Evolutionary conservation across 2,113 vertebrate species (phyloP), one percentile per base, ranked within the genome.

Genomic region (Ivindomyrus marchei): DNA sequence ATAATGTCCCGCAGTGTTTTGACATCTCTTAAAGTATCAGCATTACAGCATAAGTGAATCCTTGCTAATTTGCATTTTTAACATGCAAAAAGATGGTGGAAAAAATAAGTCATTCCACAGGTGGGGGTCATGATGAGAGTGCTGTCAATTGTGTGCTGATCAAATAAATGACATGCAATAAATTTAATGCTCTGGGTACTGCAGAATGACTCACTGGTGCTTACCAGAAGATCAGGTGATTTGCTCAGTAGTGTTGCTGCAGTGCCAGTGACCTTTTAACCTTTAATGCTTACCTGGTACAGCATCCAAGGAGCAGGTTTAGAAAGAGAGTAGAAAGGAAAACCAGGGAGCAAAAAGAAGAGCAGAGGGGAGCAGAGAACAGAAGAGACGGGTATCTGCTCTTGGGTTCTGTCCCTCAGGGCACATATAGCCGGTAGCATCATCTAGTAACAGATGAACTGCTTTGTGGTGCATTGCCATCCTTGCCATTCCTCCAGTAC

Each of bases 121-220:
- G 74, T 13, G 74, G 74, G 13, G 70, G 70, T 77, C 70, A 77
- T 42, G 70, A 77, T 39, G 42, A 80, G 74, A 80, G 83, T 85
- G 83, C 83, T 85, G 83, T 49, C 74, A 80, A 85, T 85, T 47
- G 46, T 49, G 42, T 85, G 83, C 83, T n/a, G 3, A 45, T 87
- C 85, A 87, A 52, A 87, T 87, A 46, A n/a, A n/a, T 87, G 85
- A 49, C 49, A 31, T 7, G n/a, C n/a, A 87, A 46, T 87, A 52
- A 46, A 52, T 46, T 4, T 52, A 19, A 19, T 87, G 46, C 15
- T 53, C 85, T 27, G 49, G 85, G 85, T 17, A 13, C 45, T 36
- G 45, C 85, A 27, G 85, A 87, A 46, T 85, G 83, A 85, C 45
- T 47, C 42, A 45, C 7, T 85, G 83, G 42, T 49, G 42, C 83